Percentiles rank a stretch among this genome's conserved stretches.
Evolutionary conservation across 2,888 invertebrate genomes (phyloP).

Genomic region (Eupeodes latifasciatus): DNA sequence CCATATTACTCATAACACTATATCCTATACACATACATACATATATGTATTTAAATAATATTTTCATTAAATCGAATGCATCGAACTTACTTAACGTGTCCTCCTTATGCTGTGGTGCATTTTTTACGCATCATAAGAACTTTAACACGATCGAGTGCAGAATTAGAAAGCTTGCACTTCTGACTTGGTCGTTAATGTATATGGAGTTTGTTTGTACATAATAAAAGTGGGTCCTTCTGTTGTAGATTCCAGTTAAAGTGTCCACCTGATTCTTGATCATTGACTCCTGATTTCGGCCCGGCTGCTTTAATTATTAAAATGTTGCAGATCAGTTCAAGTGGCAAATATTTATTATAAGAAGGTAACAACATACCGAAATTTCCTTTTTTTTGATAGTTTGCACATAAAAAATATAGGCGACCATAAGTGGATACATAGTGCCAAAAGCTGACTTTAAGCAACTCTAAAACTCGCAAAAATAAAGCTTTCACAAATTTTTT

Average conservation of each 20-base stretch:
- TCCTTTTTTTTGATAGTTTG: neutral
- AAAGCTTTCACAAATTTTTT: no score
- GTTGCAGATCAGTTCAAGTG: slow-evolving; percentile 5
- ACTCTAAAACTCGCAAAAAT: no score
- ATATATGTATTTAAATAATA: no score
- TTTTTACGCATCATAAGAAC: slow-evolving; percentile 48
- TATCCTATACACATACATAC: neutral
- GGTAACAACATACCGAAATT: neutral
- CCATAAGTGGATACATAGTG: no score
- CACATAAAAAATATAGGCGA: no score
- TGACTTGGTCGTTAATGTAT: neutral
- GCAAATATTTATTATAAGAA: neutral
- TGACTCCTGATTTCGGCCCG: neutral
- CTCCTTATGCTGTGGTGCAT: slow-evolving; percentile 24
- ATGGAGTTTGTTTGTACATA: neutral
- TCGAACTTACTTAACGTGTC: neutral
- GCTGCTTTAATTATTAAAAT: neutral
- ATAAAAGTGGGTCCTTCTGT: neutral
- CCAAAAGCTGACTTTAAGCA: no score
- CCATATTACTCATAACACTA: neutral
- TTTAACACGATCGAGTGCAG: slow-evolving; percentile 55
- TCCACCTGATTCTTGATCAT: neutral
- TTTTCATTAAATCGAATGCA: neutral
- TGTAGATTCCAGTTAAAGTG: no score
- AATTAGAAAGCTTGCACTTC: slow-evolving; percentile 63